Conservation (phyloP, 1,140 invertebrate species). For the Papilio helenus region DNA sequence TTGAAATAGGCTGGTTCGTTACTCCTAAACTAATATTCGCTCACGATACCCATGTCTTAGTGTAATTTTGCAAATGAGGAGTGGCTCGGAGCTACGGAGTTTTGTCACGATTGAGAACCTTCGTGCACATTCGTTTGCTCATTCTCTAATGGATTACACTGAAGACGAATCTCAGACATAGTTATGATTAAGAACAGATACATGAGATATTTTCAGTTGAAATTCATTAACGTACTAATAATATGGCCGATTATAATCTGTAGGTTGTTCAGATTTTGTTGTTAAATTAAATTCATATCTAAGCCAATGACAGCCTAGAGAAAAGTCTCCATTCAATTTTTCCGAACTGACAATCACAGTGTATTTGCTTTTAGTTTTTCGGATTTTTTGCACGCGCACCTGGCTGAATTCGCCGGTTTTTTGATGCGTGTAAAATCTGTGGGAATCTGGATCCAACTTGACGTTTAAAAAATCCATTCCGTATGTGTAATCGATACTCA, state of each 20-base stretch:
- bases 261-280: no score
- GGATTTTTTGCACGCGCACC: conserved; percentile 6
- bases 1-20: conserved; percentile 49
- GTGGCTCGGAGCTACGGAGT: conserved; percentile 44
- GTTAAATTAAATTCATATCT: not conserved
- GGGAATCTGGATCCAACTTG: conserved; percentile 7
- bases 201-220: not conserved
- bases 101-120: conserved; percentile 62
- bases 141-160: conserved; percentile 71
- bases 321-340: not conserved
- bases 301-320: not conserved
- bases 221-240: not conserved
- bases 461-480: conserved; percentile 27
- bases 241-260: no score
- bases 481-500: conserved; percentile 20
- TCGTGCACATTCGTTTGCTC: conserved; percentile 52
- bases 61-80: conserved; percentile 54
- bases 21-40: conserved; percentile 68
- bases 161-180: conserved; percentile 53
- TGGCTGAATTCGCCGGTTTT: not conserved
- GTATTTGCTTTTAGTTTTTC: not conserved
- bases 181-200: conserved; percentile 73
- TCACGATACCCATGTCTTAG: conserved; percentile 50
- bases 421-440: conserved; percentile 27
- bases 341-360: conserved; percentile 18